Evolutionary conservation across 2,888 invertebrate species (phyloP), one percentile per base, ranked within the genome.

Genomic region (Drosophila eohydei): DNA sequence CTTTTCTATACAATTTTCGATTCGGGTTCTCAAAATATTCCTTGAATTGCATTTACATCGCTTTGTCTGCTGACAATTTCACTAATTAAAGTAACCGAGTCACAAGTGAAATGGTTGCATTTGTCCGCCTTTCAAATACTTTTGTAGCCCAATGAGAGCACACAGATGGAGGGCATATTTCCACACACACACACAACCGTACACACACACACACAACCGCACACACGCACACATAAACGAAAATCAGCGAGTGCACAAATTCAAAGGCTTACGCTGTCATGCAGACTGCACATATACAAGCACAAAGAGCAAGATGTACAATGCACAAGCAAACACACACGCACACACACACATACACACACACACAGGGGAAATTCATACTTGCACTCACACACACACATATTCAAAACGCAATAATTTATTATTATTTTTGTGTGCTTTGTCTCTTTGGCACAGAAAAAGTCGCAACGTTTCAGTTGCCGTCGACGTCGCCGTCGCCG

Each of bases 361-460:
- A 70, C 51, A 41, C 41, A 66, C 51, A 67, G 69, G 46, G 63
- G 59, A 64, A 16, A 54, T 44, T 58, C 51, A 62, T 14, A 48
- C n/a, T 43, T 21, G 26, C 28, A 48, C 30, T 54, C 28, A 58
- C 57, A 59, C 44, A 59, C 38, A 64, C 60, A 70, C 57, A 56
- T 58, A 80, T 65, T 77, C 72, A 80, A 81, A 84, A 81, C 80
- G 88, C 83, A 85, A 85, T 85, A 86, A 85, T 87, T 86, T 87
- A 83, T 83, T 86, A 86, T 80, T 84, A 84, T 84, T 87, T 82
- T 83, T 87, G 83, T 84, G 71, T 80, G 83, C 82, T 83, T 89
- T 87, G 85, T 88, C 83, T 88, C 83, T 87, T 80, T 83, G 83
- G 78, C 88, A 80, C 73, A 85, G 83, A 80, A 84, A 84, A 87